phyloP scores from a whole-genome alignment of 2,888 invertebrate genomes.

The Synanthedon formicaeformis region DNA sequence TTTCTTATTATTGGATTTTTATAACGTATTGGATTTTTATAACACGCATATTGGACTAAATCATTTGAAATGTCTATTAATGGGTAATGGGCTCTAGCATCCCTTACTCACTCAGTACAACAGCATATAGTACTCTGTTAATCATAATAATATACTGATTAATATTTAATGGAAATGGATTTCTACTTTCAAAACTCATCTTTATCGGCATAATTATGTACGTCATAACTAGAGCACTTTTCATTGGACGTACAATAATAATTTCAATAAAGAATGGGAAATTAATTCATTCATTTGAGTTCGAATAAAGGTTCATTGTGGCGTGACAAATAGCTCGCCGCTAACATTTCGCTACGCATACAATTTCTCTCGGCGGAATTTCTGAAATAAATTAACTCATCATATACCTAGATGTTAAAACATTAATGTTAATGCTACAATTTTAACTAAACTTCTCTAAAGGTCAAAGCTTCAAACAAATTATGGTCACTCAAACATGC shows the following conservation, averaged over 20 bases:
- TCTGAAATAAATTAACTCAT: not conserved
- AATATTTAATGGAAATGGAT: conserved; percentile 9
- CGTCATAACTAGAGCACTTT: not conserved
- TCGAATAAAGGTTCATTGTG: not conserved
- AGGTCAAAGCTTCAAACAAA: too few relatives aligned
- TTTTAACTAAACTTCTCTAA: too few relatives aligned
- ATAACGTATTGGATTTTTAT: too few relatives aligned
- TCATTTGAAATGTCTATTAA: not conserved
- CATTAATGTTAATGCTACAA: too few relatives aligned
- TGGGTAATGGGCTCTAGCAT: too few relatives aligned
- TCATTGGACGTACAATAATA: not conserved
- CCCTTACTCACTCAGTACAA: too few relatives aligned
- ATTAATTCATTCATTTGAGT: not conserved
- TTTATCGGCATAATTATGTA: not conserved
- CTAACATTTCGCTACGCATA: not conserved
- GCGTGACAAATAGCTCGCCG: not conserved
- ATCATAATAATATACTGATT: not conserved
- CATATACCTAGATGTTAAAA: too few relatives aligned
- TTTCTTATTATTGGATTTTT: too few relatives aligned
- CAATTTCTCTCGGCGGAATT: not conserved
- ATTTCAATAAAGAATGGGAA: not conserved
- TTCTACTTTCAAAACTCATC: conserved; percentile 7
- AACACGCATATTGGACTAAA: too few relatives aligned
- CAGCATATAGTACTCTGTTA: too few relatives aligned
- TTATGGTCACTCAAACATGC: too few relatives aligned